Conservation (phyloP, 2,888 invertebrate genomes). For the Acrocyrtus sp. region DNA sequence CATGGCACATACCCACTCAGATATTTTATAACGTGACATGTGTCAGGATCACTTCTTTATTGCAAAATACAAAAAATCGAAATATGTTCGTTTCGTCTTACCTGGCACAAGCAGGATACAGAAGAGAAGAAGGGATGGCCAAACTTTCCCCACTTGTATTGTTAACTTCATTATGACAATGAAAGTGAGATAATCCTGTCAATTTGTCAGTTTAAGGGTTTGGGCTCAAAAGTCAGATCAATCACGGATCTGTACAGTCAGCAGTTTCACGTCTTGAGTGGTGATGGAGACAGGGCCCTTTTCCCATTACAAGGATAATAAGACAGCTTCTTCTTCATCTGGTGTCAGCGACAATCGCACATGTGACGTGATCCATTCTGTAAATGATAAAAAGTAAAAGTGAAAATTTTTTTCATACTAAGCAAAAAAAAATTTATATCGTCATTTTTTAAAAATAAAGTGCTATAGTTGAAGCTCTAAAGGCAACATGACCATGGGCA, state of each 20-base stretch:
- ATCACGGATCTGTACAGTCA: background rate
- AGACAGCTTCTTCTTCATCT: background rate
- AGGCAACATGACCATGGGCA: background rate
- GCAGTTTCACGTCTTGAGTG: background rate
- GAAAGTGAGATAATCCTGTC: slow-evolving; percentile 14
- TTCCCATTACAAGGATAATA: too few species aligned
- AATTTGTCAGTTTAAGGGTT: slow-evolving; percentile 18
- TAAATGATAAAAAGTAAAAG: background rate
- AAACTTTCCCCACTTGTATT: slow-evolving; percentile 38
- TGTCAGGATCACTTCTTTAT: background rate
- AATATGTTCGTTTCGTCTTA: slow-evolving; percentile 29
- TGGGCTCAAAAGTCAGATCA: slow-evolving; percentile 1
- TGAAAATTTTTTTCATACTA: background rate
- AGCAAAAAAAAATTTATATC: too few species aligned
- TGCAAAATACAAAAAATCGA: too few species aligned
- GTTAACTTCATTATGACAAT: slow-evolving; percentile 28
- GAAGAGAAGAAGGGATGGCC: slow-evolving; percentile 49
- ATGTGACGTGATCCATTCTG: background rate
- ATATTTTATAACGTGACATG: background rate
- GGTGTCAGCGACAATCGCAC: background rate
- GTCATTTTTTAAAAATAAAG: too few species aligned
- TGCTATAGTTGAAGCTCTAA: too few species aligned
- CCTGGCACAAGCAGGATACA: slow-evolving; percentile 54
- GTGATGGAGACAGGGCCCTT: background rate
- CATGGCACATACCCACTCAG: too few species aligned